Base-by-base conservation (phyloP, 2,797 vertebrate genomes). In the Notoglanidium macrostoma region DNA sequence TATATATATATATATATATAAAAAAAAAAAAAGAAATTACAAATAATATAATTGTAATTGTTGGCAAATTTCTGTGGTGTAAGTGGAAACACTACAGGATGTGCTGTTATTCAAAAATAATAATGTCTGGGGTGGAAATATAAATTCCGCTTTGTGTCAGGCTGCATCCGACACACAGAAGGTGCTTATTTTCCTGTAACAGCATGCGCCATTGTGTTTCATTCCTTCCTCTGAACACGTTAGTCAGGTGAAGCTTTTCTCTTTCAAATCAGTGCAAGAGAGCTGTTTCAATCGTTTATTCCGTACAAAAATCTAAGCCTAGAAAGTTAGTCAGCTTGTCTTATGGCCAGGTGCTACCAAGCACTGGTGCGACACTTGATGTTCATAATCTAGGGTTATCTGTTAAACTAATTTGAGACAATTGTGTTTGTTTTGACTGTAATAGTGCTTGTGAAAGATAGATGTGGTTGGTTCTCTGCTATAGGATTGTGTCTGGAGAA, bases 401-500 rank as follows among this genome's bases (percentile, higher is more conserved):
- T 74, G 2, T 32, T 76, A 32, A 14, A 61, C 40, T 46, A 59
- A 14, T 63, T 29, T 86, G 59, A 70, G 59, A 77, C 32, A 14
- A 46, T 23, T 21, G 10, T n/a, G 26, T 40, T 79, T 77, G 4
- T 51, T 59, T 77, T 46, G 54, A 26, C 40, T 6, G 46, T 68
- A n/a, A 59, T 29, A 12, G 1, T 51, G 35, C 40, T 59, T 82
- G 55, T 29, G 19, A 70, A 46, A 15, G 2, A 32, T 65, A 23
- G 1, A 14, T 72, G 54, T 79, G 51, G 29, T 26, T 87, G 61
- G 44, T 40, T 78, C 19, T 79, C 49, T 87, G 90, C 73, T 80
- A 40, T 90, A 97, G 97, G 97, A 87, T 94, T 97, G 90, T 99
- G 98, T 94, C 94, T 99, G 88, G 98, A 99, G 93, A 99, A 99